A percentile compares a stretch with the other conserved stretches of the same genome.
Conservation (phyloP, 2,113 vertebrate genomes). For the Telmatochromis bifrenatus region DNA sequence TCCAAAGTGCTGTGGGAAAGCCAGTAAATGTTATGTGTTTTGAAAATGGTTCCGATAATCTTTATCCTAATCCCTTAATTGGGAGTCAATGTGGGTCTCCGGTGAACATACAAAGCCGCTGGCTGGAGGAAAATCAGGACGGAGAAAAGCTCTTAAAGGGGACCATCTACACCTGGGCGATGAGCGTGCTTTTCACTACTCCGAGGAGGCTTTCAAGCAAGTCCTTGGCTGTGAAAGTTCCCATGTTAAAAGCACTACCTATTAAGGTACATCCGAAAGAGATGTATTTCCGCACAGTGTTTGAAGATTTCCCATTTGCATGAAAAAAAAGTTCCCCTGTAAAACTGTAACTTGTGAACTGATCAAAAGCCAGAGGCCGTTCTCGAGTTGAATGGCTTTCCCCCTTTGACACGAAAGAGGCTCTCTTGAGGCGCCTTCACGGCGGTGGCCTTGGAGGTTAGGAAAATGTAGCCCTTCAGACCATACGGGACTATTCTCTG, state of each 20-base stretch:
- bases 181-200: slow-evolving; percentile 56
- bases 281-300: slow-evolving; percentile 67
- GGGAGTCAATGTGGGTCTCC: slow-evolving; percentile 58
- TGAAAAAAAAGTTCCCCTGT: slow-evolving; percentile 68
- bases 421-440: slow-evolving; percentile 70
- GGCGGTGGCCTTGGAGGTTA: slow-evolving; percentile 77
- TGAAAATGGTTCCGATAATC: slow-evolving; percentile 59
- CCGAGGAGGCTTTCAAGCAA: slow-evolving; percentile 57
- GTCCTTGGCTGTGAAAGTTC: slow-evolving; percentile 67
- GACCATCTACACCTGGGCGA: slow-evolving; percentile 61
- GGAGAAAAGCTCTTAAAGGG: slow-evolving; percentile 32
- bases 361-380: slow-evolving; percentile 73
- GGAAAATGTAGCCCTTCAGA: slow-evolving; percentile 69
- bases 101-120: slow-evolving; percentile 45
- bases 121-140: slow-evolving; percentile 14
- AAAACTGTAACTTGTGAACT: slow-evolving; percentile 81
- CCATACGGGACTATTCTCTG: slow-evolving; percentile 59
- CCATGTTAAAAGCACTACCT: slow-evolving; percentile 67
- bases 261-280: slow-evolving; percentile 67
- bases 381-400: slow-evolving; percentile 67
- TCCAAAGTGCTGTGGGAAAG: slow-evolving; percentile 56
- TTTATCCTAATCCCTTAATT: slow-evolving; percentile 68
- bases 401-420: slow-evolving; percentile 75
- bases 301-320: slow-evolving; percentile 77
- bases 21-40: slow-evolving; percentile 46